phyloP scores from a whole-genome alignment of 2,888 invertebrate species.

The Pemphredon lugubris region DNA sequence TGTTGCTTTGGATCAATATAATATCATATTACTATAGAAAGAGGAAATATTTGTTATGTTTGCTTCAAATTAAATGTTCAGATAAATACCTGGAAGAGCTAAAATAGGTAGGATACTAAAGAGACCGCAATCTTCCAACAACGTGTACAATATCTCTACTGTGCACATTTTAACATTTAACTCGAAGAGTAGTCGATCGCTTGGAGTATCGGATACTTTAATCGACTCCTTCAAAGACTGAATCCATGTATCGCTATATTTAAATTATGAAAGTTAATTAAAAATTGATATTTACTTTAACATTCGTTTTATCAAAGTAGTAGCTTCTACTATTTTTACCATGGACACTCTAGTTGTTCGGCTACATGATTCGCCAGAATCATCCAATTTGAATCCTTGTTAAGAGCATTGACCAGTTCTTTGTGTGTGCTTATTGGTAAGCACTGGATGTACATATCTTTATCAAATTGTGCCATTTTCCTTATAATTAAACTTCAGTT shows the following conservation, averaged over 20 bases:
- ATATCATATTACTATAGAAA: no score
- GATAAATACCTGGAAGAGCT: constrained; percentile 67
- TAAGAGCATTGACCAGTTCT: constrained; percentile 67
- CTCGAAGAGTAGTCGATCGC: constrained; percentile 68
- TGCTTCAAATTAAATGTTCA: no score
- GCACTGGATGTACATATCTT: constrained; percentile 61
- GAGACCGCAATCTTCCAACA: constrained; percentile 69
- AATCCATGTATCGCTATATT: constrained; percentile 60
- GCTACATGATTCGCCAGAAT: constrained; percentile 64
- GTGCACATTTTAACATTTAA: constrained; percentile 71
- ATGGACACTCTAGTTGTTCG: constrained; percentile 54
- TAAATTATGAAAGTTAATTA: constrained; percentile 1
- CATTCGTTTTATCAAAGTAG: no score
- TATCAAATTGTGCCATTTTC: constrained; percentile 64
- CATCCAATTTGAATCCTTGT: constrained; percentile 65
- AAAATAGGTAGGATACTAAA: constrained; percentile 66
- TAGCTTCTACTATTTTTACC: no score
- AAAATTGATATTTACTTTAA: no score
- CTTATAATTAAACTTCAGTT: no score
- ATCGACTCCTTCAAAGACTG: constrained; percentile 53
- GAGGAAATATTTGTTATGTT: no score
- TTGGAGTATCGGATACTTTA: constrained; percentile 45
- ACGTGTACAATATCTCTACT: constrained; percentile 64
- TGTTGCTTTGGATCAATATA: no score
- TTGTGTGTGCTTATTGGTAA: constrained; percentile 64